Conservation (phyloP, 2,797 vertebrate genomes). For the Hypotaenidia okinawae region DNA sequence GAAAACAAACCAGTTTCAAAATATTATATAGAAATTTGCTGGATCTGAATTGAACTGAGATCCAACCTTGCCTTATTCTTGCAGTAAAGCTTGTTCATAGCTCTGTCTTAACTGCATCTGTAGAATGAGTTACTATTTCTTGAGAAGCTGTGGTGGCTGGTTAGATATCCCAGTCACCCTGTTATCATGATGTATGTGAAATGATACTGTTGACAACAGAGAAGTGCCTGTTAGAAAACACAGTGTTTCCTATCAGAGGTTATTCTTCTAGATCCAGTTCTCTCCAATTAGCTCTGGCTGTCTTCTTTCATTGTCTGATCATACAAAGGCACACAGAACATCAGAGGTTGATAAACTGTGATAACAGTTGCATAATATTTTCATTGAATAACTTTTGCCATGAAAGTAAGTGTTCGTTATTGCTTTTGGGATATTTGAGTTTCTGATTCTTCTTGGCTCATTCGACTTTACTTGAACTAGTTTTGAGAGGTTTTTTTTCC, state of each 20-base stretch:
- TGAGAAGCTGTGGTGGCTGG: not conserved
- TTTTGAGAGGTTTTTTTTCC: not conserved
- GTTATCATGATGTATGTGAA: not conserved
- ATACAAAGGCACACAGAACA: constrained; percentile 7
- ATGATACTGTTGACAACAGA: not conserved
- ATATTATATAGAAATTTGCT: not conserved
- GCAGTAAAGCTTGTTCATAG: not conserved
- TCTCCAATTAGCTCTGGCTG: not conserved
- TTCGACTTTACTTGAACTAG: not conserved
- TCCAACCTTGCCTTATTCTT: not conserved
- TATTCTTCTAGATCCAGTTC: not conserved
- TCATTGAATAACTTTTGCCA: not conserved
- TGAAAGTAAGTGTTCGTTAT: not conserved
- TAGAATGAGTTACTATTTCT: not conserved
- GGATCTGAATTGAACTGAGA: not conserved
- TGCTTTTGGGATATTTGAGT: constrained; percentile 22
- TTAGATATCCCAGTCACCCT: not conserved
- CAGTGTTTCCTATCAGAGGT: not conserved
- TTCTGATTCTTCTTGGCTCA: not conserved
- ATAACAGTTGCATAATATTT: constrained; percentile 26
- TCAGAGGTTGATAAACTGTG: constrained; percentile 10
- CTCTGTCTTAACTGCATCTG: not conserved
- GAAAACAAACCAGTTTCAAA: not conserved
- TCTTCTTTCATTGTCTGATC: not conserved
- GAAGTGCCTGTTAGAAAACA: not conserved